These are phyloP conservation scores for Thoracochromis brauschi DNA, from an alignment of 2,113 vertebrate genomes.

Conservation along the genomic window DNA sequence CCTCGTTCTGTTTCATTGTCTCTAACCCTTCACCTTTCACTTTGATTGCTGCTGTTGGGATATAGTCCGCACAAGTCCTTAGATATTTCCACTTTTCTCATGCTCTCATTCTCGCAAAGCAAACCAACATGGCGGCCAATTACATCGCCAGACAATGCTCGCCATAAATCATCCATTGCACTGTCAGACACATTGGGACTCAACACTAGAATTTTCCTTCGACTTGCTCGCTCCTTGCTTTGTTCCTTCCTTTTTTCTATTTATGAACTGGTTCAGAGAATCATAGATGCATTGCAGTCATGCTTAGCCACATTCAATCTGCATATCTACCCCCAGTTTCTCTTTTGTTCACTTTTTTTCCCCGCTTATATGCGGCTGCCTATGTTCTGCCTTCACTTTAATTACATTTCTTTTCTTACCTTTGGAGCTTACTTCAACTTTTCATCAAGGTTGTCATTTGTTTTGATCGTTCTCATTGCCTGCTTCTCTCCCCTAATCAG, in stretches of 20 bases:
- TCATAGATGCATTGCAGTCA: background rate
- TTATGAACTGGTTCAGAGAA: conserved; percentile 1
- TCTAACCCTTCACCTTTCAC: background rate
- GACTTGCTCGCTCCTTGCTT: background rate
- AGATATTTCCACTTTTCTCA: conserved; percentile 10
- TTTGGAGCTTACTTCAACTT: conserved; percentile 11
- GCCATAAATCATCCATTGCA: conserved; percentile 66
- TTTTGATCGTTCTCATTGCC: background rate
- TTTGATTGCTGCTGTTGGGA: conserved; percentile 1
- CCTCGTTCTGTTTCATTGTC: background rate
- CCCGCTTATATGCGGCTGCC: background rate
- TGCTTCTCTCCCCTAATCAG: background rate
- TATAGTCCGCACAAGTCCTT: background rate
- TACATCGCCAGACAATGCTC: conserved; percentile 52
- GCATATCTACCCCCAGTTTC: background rate
- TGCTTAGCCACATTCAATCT: conserved; percentile 19
- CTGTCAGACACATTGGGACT: conserved; percentile 58
- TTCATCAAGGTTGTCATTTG: conserved; percentile 13
- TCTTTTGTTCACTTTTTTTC: background rate
- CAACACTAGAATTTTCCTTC: background rate
- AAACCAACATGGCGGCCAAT: conserved; percentile 66
- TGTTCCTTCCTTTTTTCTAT: conserved; percentile 19
- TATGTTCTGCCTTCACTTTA: background rate
- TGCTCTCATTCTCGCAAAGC: conserved; percentile 20
- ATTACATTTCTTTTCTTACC: background rate